Percentiles rank a stretch among this genome's conserved stretches.
Conservation (phyloP, 1,140 invertebrate species). For the Drosophila subpulchrella region DNA sequence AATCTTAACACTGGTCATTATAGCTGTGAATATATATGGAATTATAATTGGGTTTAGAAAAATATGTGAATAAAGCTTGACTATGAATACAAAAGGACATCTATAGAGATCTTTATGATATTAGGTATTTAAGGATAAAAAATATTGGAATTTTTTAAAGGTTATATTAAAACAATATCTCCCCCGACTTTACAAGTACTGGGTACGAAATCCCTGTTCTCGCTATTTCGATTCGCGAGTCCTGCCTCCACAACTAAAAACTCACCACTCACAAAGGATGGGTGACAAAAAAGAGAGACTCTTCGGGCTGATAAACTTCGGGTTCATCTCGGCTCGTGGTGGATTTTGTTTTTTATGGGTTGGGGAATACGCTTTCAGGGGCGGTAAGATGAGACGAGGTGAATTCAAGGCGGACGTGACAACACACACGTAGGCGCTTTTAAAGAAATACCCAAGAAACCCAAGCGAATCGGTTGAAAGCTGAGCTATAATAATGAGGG, state of each 20-base stretch:
- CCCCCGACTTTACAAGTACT: neutral
- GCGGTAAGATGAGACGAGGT: neutral
- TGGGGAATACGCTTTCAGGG: neutral
- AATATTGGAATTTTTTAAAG: neutral
- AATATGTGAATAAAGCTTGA: no score
- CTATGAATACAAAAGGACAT: no score
- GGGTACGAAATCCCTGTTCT: neutral
- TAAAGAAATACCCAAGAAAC: neutral
- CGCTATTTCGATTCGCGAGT: slow-evolving; percentile 4
- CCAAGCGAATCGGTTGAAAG: neutral
- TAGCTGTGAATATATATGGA: neutral
- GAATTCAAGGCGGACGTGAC: slow-evolving; percentile 28
- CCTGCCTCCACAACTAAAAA: slow-evolving; percentile 34
- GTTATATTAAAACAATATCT: neutral
- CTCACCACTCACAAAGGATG: neutral
- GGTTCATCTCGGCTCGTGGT: slow-evolving; percentile 17
- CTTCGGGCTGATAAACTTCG: slow-evolving; percentile 1
- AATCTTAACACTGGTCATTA: no score
- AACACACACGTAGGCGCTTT: slow-evolving; percentile 54
- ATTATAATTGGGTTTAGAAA: no score
- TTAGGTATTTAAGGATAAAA: neutral
- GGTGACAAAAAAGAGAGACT: neutral
- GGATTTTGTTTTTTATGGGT: neutral
- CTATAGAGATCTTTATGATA: no score
- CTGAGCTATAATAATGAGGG: neutral